Evolutionary conservation across 2,888 invertebrate species (phyloP).

Genomic region (Acholoe squamosa): DNA sequence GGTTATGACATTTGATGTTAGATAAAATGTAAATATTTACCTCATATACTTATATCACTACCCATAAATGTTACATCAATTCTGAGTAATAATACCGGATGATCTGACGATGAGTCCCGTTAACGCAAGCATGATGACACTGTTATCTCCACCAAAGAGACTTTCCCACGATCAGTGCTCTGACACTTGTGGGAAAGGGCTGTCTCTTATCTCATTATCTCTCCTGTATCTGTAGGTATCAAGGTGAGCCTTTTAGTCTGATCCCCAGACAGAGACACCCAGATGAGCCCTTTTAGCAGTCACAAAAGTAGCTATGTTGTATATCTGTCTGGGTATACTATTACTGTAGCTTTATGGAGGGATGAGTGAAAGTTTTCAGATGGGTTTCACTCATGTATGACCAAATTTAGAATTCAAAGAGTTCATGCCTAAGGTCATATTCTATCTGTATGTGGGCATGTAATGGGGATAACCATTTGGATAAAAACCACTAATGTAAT

Average conservation of each 20-base stretch:
- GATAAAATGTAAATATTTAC: too few species aligned
- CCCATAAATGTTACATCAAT: background rate
- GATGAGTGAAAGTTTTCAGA: too few species aligned
- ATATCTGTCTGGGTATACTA: background rate
- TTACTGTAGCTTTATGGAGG: too few species aligned
- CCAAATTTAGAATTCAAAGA: too few species aligned
- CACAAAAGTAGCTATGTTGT: background rate
- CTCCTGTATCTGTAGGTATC: background rate
- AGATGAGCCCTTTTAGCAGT: slow-evolving; percentile 12
- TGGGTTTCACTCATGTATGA: too few species aligned
- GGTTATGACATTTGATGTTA: too few species aligned
- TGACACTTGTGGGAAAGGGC: background rate
- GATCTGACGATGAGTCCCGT: background rate
- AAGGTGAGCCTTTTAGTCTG: background rate
- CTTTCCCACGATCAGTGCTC: slow-evolving; percentile 1
- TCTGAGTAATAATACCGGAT: background rate
- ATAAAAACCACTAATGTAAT: too few species aligned
- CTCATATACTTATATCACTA: background rate
- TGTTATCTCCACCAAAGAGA: background rate
- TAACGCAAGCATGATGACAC: background rate
- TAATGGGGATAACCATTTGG: too few species aligned
- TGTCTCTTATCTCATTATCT: background rate
- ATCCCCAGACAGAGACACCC: background rate
- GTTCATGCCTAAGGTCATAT: too few species aligned
- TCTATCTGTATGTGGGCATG: too few species aligned